Evolutionary conservation across 2,113 vertebrate species (phyloP).

Genomic region (Odocoileus virginianus): DNA sequence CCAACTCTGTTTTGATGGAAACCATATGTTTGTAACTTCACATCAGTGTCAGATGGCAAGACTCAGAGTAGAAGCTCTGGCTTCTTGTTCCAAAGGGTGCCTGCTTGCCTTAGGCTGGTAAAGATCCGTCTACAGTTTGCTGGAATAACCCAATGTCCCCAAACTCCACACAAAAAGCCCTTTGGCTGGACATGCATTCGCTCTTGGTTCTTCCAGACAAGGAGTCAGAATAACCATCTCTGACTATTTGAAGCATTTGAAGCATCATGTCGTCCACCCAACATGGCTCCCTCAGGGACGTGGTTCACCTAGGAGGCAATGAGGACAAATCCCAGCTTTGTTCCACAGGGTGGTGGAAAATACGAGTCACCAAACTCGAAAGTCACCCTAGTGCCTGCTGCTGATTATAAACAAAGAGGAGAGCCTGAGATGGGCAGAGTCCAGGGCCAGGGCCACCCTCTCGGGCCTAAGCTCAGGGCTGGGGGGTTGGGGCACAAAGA

Average conservation of each 20-base stretch:
- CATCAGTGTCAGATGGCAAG: conserved; percentile 11
- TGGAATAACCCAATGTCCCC: not conserved
- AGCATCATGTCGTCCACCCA: not conserved
- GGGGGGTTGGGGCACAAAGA: not conserved
- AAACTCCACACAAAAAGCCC: not conserved
- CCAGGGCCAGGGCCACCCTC: conserved; percentile 3
- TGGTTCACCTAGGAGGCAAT: not conserved
- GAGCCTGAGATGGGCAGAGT: not conserved
- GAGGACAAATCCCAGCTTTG: conserved; percentile 38
- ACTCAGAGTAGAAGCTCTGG: not conserved
- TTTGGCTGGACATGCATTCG: not conserved
- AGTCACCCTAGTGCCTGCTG: conserved; percentile 17
- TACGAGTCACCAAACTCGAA: conserved; percentile 13
- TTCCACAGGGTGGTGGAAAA: conserved; percentile 16
- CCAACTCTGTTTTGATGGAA: conserved; percentile 49
- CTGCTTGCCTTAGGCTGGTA: not conserved
- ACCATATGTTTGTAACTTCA: conserved; percentile 48
- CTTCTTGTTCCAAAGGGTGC: not conserved
- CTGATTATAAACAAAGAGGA: conserved; percentile 34
- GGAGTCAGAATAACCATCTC: not conserved
- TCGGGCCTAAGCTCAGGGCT: not conserved
- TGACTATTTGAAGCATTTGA: not conserved
- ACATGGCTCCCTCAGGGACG: not conserved
- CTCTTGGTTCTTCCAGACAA: not conserved
- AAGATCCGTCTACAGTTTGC: not conserved